These are phyloP conservation scores for Lepisosteus oculatus DNA, from an alignment of 2,113 vertebrate genomes.

Conservation along the genomic window DNA sequence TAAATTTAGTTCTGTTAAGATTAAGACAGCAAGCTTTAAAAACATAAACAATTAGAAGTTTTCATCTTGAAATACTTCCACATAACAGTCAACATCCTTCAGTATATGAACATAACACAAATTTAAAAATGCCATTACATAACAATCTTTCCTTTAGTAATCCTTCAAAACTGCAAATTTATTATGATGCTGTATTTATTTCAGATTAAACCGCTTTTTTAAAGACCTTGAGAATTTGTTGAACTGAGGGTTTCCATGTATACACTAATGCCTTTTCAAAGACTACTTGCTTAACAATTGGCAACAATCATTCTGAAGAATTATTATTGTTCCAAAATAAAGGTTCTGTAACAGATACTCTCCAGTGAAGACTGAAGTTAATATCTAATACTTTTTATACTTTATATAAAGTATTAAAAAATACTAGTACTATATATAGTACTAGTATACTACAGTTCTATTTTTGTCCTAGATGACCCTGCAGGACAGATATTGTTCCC, in stretches of 20 bases:
- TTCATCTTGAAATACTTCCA: too few relatives aligned
- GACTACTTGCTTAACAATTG: constrained; percentile 18
- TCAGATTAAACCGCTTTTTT: constrained; percentile 16
- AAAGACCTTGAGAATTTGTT: constrained; percentile 13
- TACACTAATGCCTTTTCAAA: constrained; percentile 8
- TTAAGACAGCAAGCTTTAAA: too few relatives aligned
- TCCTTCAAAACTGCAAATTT: not conserved
- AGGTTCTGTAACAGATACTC: not conserved
- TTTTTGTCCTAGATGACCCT: too few relatives aligned
- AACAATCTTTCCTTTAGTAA: not conserved
- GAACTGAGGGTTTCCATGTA: constrained; percentile 3
- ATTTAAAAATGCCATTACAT: not conserved
- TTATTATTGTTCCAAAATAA: not conserved
- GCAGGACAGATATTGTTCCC: too few relatives aligned
- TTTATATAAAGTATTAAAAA: not conserved
- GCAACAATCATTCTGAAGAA: not conserved
- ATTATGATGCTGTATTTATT: constrained; percentile 15
- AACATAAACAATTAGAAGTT: too few relatives aligned
- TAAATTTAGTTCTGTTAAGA: too few relatives aligned
- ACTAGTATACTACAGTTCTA: not conserved
- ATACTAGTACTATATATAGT: not conserved
- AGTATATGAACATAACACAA: too few relatives aligned
- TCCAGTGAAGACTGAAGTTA: not conserved
- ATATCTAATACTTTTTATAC: not conserved
- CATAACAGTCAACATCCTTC: too few relatives aligned